Conservation (phyloP, 2,888 invertebrate genomes). For the Ochropleura leucogaster region DNA sequence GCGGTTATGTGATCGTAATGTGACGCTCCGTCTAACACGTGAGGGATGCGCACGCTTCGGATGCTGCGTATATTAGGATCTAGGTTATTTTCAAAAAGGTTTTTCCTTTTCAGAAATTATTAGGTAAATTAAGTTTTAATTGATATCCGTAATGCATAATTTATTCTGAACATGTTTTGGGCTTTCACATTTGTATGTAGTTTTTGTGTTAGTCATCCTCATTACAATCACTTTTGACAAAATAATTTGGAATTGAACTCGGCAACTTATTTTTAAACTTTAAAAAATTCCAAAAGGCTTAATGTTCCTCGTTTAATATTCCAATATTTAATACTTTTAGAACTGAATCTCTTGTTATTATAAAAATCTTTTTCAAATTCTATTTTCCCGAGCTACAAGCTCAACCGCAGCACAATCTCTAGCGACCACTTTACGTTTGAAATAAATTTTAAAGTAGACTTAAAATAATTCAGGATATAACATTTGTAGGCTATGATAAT, state of each 20-base stretch:
- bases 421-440: constrained; percentile 46
- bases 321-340: background rate
- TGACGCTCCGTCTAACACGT: constrained; percentile 44
- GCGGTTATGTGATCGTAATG: constrained; percentile 52
- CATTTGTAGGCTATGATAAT: constrained; percentile 62
- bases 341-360: constrained; percentile 13
- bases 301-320: background rate
- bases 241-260: background rate
- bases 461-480: constrained; percentile 58
- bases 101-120: background rate
- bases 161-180: background rate
- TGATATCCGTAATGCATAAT: background rate
- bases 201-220: background rate
- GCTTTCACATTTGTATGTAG: background rate
- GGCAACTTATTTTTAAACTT: background rate
- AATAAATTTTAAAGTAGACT: constrained; percentile 54
- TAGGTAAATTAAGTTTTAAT: background rate
- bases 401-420: constrained; percentile 50
- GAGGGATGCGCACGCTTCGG: constrained; percentile 14
- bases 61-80: background rate
- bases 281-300: background rate
- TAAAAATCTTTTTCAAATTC: constrained; percentile 28
- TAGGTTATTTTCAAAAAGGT: background rate
- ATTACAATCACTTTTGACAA: background rate
- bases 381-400: constrained; percentile 28